Evolutionary conservation across 2,113 vertebrate genomes (phyloP).

Genomic region (Neogobius melanostomus): DNA sequence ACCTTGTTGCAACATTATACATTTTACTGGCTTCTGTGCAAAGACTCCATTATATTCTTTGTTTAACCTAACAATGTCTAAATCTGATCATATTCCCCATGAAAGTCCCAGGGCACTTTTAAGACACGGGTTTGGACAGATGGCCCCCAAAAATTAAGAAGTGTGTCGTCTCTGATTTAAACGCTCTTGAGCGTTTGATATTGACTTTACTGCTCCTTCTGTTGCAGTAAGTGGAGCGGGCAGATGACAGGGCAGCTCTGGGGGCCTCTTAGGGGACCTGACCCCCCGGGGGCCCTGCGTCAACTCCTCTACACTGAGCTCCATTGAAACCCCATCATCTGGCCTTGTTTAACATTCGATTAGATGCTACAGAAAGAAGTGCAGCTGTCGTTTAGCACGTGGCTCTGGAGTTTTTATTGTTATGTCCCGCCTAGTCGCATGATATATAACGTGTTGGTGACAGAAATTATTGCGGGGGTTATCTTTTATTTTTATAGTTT

Average conservation of each 20-base stretch:
- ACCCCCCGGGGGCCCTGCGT: slow-evolving; percentile 31
- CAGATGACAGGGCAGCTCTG: slow-evolving; percentile 50
- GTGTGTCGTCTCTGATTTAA: neutral
- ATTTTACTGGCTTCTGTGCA: neutral
- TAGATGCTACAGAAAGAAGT: slow-evolving; percentile 57
- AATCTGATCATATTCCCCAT: neutral
- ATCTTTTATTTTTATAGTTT: too few relatives aligned
- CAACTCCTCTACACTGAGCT: slow-evolving; percentile 42
- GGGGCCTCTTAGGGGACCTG: slow-evolving; percentile 35
- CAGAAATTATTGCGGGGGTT: neutral
- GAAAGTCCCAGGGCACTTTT: neutral
- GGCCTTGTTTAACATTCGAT: slow-evolving; percentile 53
- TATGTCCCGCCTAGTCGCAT: neutral
- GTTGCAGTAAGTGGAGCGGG: slow-evolving; percentile 19
- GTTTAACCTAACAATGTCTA: neutral
- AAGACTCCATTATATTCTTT: neutral
- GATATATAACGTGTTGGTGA: neutral
- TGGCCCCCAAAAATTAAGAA: neutral
- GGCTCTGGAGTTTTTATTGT: neutral
- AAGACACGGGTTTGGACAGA: neutral
- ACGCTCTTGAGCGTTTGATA: neutral
- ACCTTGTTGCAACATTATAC: neutral
- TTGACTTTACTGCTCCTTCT: slow-evolving; percentile 13
- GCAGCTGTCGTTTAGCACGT: slow-evolving; percentile 39
- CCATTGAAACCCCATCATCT: slow-evolving; percentile 45